These are phyloP conservation scores for Polyodon spathula DNA, from an alignment of 2,113 vertebrate species.

Conservation along the genomic window DNA sequence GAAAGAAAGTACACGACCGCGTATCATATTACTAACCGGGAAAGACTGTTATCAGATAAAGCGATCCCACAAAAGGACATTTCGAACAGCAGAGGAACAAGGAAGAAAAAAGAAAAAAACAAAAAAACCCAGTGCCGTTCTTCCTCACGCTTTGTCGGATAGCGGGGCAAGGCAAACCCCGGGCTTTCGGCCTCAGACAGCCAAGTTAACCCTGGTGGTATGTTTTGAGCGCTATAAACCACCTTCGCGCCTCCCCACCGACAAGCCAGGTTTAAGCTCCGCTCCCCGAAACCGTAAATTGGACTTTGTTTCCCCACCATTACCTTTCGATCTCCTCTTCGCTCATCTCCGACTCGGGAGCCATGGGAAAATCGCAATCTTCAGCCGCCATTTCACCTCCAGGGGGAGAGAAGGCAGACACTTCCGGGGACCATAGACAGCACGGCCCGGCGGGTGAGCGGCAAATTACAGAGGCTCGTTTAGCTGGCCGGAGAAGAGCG, in stretches of 20 bases:
- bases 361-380: slow-evolving; percentile 75
- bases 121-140: neutral
- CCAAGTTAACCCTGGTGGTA: neutral
- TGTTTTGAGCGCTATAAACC: too few relatives aligned
- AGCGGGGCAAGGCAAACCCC: neutral
- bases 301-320: neutral
- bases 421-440: slow-evolving; percentile 46
- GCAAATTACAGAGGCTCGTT: too few relatives aligned
- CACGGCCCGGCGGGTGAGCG: neutral
- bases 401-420: slow-evolving; percentile 33
- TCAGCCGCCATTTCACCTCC: slow-evolving; percentile 84
- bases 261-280: too few relatives aligned
- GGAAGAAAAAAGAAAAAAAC: too few relatives aligned
- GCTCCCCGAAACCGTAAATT: neutral
- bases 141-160: neutral
- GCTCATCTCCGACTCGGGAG: slow-evolving; percentile 60
- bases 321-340: slow-evolving; percentile 70
- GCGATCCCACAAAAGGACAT: too few relatives aligned
- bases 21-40: too few relatives aligned
- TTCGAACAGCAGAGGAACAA: too few relatives aligned
- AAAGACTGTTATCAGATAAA: too few relatives aligned
- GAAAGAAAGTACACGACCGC: too few relatives aligned
- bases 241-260: too few relatives aligned
- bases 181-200: neutral
- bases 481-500: too few relatives aligned